Base-by-base conservation (phyloP, 2,113 vertebrate genomes). In the Podocnemis expansa region DNA sequence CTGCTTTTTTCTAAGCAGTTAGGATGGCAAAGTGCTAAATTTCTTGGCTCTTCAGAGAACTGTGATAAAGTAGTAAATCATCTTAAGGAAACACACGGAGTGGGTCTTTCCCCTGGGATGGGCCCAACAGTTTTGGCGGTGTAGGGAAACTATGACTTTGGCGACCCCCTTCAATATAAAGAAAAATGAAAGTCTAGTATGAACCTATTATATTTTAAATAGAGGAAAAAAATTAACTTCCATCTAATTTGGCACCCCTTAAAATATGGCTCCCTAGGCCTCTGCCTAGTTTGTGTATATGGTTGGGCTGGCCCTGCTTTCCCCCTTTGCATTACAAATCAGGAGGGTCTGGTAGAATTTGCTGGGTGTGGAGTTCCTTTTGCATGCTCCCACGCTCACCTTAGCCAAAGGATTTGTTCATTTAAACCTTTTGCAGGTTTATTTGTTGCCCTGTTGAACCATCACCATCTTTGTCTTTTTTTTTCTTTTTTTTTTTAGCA, bases 361-460 rank as follows among this genome's bases (percentile, higher is more conserved):
- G 43, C 91, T 54, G 22, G 70, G 8, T n/a, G 84, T 87, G 91
- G 93, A 16, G 8, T 54, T 78, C 73, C 45, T 90, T 41, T 80
- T 89, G 91, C 90, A 93, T 97, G 94, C 96, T 97, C 95, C 92
- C 94, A 91, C 24, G n/a, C 95, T 93, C 91, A 63, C 93, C 93
- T 73, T 87, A 58, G 91, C 93, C 92, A 89, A 41, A 92, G 84
- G 82, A 91, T 89, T 96, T 92, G 31, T 95, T 58, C 70, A 60
- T 94, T 91, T 87, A 85, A 78, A 91, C 49, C 91, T 95, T 85
- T 0, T 25, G 60, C 88, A 94, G 81, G 92, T 93, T 94, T 94
- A n/a, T 90, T 58, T 52, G 51, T 52, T n/a, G 13, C 80, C 75
- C 85, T 51, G 92, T 81, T 87, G 29, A 41, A 47, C 38, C 89